Evolutionary conservation across 2,113 vertebrate species (phyloP).

Genomic region (Strix aluco): DNA sequence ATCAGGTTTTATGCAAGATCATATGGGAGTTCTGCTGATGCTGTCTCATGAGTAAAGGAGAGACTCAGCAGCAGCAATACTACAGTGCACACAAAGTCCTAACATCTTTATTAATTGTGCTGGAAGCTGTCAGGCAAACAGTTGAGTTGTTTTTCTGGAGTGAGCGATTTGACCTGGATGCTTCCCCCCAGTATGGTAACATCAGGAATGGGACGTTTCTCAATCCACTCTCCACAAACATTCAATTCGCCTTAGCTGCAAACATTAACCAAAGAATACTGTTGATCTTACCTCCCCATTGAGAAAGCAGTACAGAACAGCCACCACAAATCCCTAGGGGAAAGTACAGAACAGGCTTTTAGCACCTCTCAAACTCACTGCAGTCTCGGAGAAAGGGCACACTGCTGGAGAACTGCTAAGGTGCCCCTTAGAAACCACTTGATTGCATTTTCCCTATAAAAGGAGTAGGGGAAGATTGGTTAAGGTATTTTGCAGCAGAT

Average conservation of each 20-base stretch:
- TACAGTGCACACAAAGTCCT: background rate
- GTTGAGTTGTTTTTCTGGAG: background rate
- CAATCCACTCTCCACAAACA: background rate
- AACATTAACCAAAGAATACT: background rate
- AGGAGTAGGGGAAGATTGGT: background rate
- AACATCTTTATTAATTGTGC: background rate
- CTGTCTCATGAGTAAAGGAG: background rate
- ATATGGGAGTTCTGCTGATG: background rate
- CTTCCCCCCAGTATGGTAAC: fast-evolving
- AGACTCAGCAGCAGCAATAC: background rate
- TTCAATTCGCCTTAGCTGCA: background rate
- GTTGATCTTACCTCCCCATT: conserved; percentile 81
- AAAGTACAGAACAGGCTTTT: background rate
- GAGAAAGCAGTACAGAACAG: conserved; percentile 83
- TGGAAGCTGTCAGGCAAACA: background rate
- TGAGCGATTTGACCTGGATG: background rate
- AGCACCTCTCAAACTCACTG: background rate
- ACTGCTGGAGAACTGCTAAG: background rate
- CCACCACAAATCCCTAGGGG: conserved; percentile 80
- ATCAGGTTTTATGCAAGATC: background rate
- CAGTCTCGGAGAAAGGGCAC: background rate
- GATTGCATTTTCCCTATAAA: background rate
- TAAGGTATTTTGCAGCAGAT: background rate
- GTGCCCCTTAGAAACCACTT: background rate
- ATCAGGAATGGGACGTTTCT: background rate